phyloP scores from a whole-genome alignment of 2,797 vertebrate genomes.

The Sus cebifrons region DNA sequence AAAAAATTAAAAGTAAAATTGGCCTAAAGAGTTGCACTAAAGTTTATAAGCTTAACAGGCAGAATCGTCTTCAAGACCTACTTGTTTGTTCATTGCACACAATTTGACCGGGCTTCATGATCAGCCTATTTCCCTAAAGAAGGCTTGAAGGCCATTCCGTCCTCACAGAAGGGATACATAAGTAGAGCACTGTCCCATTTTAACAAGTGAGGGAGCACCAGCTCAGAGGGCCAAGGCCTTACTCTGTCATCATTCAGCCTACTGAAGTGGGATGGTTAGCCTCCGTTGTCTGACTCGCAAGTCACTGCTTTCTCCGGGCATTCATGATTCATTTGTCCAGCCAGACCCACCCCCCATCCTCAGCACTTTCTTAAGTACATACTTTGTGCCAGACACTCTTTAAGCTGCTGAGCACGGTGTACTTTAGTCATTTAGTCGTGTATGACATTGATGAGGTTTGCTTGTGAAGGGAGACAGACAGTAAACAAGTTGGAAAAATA shows the following conservation, averaged over 20 bases:
- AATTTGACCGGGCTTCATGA: not conserved
- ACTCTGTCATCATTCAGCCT: not conserved
- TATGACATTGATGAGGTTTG: not conserved
- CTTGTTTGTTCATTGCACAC: not conserved
- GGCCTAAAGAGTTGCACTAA: not conserved
- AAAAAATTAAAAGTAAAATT: too few relatives aligned
- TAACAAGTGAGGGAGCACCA: not conserved
- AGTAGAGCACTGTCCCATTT: not conserved
- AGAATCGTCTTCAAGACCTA: not conserved
- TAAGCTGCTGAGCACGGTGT: not conserved
- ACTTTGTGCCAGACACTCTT: not conserved
- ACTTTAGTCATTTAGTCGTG: not conserved
- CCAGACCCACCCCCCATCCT: not conserved
- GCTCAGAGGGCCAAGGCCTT: not conserved
- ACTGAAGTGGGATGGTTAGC: not conserved
- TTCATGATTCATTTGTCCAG: not conserved
- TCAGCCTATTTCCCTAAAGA: constrained; percentile 11
- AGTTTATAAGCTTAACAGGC: not conserved
- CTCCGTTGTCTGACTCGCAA: not conserved
- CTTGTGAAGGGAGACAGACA: not conserved
- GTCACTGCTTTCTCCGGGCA: not conserved
- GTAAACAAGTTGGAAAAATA: constrained; percentile 29
- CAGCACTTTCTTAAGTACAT: not conserved
- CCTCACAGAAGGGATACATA: not conserved
- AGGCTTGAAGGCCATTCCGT: not conserved